These are phyloP conservation scores for Rhynchomys soricoides DNA, from an alignment of 2,113 vertebrate genomes.

Conservation along the genomic window DNA sequence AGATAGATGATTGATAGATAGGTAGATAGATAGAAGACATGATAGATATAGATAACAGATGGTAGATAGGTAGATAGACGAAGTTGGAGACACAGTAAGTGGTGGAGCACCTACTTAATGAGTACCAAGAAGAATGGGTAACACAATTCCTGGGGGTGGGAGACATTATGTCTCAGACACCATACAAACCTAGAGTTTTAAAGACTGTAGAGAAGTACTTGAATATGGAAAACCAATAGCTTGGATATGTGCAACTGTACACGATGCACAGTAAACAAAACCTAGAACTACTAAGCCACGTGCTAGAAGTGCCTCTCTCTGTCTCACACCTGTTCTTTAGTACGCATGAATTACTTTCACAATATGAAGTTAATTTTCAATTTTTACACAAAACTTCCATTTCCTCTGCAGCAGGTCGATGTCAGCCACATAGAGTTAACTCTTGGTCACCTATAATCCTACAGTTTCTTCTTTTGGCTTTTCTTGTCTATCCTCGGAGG, in stretches of 20 bases:
- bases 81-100: neutral
- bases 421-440: neutral
- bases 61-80: neutral
- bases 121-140: neutral
- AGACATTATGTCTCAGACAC: neutral
- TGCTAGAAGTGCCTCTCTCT: neutral
- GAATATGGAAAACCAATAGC: neutral
- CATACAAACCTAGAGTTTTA: slow-evolving; percentile 17
- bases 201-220: neutral
- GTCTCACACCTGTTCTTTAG: neutral
- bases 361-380: slow-evolving; percentile 5
- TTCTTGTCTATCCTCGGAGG: neutral
- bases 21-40: neutral
- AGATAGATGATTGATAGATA: neutral
- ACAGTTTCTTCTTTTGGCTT: neutral
- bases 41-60: neutral
- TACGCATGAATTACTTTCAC: neutral
- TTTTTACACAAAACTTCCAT: neutral
- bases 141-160: neutral
- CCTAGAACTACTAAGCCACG: slow-evolving; percentile 13
- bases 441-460: neutral
- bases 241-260: neutral
- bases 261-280: slow-evolving; percentile 17
- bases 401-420: neutral
- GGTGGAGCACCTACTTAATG: neutral